Conservation (phyloP, 1,140 invertebrate genomes). For the Eriocheir sinensis region DNA sequence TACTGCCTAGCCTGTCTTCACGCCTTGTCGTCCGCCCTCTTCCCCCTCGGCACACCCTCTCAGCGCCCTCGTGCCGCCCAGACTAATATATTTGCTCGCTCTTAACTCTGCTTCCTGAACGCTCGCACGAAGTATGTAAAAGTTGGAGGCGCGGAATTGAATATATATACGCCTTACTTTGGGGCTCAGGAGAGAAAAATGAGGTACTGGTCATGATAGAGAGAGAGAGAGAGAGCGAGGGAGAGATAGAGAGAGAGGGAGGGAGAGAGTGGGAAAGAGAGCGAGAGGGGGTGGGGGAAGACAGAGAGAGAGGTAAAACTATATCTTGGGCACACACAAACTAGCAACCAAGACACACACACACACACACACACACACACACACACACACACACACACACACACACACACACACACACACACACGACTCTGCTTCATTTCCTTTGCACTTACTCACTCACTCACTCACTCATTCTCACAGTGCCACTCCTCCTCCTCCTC, state of each 20-base stretch:
- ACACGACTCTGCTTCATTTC: no score
- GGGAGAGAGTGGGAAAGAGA: not conserved
- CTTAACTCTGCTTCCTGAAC: not conserved
- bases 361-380: not conserved
- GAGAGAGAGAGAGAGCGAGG: not conserved
- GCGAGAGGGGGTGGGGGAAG: not conserved
- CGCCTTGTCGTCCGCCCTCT: no score
- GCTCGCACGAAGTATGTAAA: not conserved
- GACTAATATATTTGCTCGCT: not conserved
- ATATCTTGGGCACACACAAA: not conserved
- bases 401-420: no score
- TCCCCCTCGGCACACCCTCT: not conserved
- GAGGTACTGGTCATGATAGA: no score
- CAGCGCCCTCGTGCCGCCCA: no score
- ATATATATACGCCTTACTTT: not conserved
- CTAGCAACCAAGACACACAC: not conserved
- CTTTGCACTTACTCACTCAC: no score
- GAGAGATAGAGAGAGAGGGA: slow-evolving; percentile 46
- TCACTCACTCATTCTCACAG: no score
- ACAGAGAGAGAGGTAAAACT: not conserved
- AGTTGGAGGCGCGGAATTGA: not conserved
- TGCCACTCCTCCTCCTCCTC: no score
- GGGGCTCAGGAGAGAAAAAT: no score
- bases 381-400: no score
- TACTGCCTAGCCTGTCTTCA: no score